Evolutionary conservation across 2,113 vertebrate species (phyloP), one percentile per base, ranked within the genome.

Genomic region (Turnix velox): DNA sequence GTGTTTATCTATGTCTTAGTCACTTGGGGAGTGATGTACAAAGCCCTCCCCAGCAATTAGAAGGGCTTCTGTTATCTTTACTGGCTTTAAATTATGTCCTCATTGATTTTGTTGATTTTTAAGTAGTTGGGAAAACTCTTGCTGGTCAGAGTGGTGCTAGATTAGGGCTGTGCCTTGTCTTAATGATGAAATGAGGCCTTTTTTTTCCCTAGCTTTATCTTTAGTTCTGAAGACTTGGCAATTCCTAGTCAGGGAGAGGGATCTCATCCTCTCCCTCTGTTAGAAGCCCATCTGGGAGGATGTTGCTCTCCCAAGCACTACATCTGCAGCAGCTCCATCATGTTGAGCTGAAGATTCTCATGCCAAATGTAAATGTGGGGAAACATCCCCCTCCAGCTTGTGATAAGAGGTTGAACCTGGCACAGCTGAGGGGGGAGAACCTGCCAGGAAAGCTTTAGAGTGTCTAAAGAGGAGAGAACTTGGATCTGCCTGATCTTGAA

Each of bases 331-430:
- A 93, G 71, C 78, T 94, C 92, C 81, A 87, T 91, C 91, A 48
- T 67, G 92, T 15, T 1, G 14, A 82, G 72, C 62, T 80, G 81
- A 48, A 82, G 69, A 79, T 69, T 40, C 74, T 92, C 3, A 1
- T 93, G 95, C 74, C 95, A 94, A 90, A 92, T 75, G 79, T n/a
- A 82, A 94, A 92, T 69, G 84, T 95, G 88, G 81, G 94, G 95
- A 94, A 95, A 94, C 66, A 84, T 93, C 88, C 66, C 81, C 81
- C 87, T 94, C 86, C 89, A 91, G 87, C 65, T 68, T 84, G 69
- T 69, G 95, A 94, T 96, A 91, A 95, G 89, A 63, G 81, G 81
- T 51, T 94, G 91, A 87, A 92, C 81, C 87, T 95, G 94, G 95
- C 95, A 92, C 86, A 80, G 49, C 23, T 4, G 6, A 65, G 58